phyloP scores from a whole-genome alignment of 2,113 vertebrate species.

The Pangasianodon hypophthalmus region DNA sequence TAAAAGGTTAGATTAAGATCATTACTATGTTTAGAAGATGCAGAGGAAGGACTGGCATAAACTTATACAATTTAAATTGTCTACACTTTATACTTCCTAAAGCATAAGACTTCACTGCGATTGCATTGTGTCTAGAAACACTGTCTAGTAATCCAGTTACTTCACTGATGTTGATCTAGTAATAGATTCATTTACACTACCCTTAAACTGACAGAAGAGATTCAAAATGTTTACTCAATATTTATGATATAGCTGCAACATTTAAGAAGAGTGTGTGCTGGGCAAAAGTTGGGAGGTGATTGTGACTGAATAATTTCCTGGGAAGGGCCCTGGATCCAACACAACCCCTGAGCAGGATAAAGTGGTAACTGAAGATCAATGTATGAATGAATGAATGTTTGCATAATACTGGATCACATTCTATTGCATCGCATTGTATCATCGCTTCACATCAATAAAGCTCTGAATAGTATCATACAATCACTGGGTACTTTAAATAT shows the following conservation, averaged over 20 bases:
- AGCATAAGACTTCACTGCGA: neutral
- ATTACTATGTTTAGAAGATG: neutral
- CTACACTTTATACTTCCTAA: neutral
- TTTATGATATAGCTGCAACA: neutral
- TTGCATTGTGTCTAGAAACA: neutral
- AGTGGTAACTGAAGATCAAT: neutral
- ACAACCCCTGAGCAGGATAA: neutral
- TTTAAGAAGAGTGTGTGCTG: neutral
- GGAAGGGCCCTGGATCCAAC: too few species aligned
- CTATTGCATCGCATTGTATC: neutral
- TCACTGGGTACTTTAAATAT: slow-evolving; percentile 16
- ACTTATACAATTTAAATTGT: neutral
- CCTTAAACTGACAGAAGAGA: neutral
- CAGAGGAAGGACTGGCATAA: neutral
- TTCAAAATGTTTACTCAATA: neutral
- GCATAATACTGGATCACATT: neutral
- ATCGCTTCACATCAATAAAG: neutral
- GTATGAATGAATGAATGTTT: neutral
- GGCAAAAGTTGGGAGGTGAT: neutral
- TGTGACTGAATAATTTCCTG: neutral
- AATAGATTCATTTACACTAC: neutral
- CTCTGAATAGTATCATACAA: neutral
- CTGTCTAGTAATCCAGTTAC: neutral
- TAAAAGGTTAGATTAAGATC: neutral
- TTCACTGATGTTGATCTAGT: neutral